Conservation (phyloP, 2,888 invertebrate species). For the Shargacucullia verbasci region DNA sequence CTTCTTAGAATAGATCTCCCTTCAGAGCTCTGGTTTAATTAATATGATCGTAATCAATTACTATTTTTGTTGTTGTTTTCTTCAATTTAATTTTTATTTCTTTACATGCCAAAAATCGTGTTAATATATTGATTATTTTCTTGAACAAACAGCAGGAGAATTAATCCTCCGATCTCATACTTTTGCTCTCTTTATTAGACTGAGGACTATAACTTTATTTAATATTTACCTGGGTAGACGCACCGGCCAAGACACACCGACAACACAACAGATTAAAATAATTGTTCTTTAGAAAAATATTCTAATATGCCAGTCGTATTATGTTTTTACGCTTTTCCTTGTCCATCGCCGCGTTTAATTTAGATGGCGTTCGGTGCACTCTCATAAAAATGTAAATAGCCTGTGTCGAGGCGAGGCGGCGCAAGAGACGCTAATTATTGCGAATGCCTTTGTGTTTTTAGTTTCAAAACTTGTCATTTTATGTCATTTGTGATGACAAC, state of each 20-base stretch:
- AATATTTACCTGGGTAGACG: constrained; percentile 1
- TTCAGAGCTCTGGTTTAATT: too few relatives aligned
- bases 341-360: constrained; percentile 55
- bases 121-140: too few relatives aligned
- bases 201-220: too few relatives aligned
- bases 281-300: constrained; percentile 21
- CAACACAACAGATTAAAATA: constrained; percentile 28
- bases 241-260: constrained; percentile 19
- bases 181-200: too few relatives aligned
- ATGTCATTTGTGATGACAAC: constrained; percentile 10
- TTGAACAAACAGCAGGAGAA: too few relatives aligned
- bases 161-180: too few relatives aligned
- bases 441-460: constrained; percentile 44
- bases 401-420: constrained; percentile 20
- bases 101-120: too few relatives aligned
- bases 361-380: constrained; percentile 61
- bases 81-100: too few relatives aligned
- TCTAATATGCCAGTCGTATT: constrained; percentile 17
- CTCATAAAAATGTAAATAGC: constrained; percentile 74
- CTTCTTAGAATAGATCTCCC: too few relatives aligned
- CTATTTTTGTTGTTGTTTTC: too few relatives aligned
- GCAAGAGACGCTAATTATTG: constrained; percentile 49
- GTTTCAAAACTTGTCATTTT: constrained; percentile 32
- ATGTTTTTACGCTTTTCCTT: constrained; percentile 33
- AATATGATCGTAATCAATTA: too few relatives aligned